These are phyloP conservation scores for Sebastes miniatus DNA, from an alignment of 2,797 vertebrate species.

Conservation along the genomic window DNA sequence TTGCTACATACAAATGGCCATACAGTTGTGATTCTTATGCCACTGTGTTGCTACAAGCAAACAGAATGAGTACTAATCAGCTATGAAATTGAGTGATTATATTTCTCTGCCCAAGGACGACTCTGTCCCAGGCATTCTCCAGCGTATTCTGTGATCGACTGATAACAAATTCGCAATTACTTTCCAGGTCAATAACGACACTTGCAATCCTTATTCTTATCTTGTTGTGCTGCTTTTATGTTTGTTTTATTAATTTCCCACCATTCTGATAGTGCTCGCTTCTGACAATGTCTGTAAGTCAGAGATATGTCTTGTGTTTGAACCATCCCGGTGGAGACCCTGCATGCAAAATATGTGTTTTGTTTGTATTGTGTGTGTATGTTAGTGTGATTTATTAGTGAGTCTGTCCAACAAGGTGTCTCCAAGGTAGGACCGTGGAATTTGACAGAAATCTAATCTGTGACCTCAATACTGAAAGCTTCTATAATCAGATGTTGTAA, in stretches of 20 bases:
- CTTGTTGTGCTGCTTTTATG: not conserved
- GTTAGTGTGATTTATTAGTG: not conserved
- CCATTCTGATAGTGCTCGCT: not conserved
- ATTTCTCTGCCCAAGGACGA: not conserved
- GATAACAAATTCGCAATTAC: constrained; percentile 38
- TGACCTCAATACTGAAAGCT: not conserved
- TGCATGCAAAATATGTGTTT: not conserved
- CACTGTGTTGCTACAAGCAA: not conserved
- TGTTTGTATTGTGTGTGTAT: not conserved
- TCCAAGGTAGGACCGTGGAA: not conserved
- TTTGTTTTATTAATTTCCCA: constrained; percentile 12
- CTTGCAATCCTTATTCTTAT: not conserved
- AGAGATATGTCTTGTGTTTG: not conserved
- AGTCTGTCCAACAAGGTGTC: not conserved
- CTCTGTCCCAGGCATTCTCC: not conserved
- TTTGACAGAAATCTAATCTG: not conserved
- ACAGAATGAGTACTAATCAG: constrained; percentile 1
- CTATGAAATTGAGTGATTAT: constrained; percentile 19
- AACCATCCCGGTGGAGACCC: not conserved
- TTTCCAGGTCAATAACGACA: constrained; percentile 2
- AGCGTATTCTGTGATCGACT: constrained; percentile 16
- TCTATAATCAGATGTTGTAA: not conserved
- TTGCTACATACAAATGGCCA: not conserved
- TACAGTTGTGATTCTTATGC: not conserved
- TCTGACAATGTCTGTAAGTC: not conserved